Evolutionary conservation across 2,888 invertebrate genomes (phyloP), one percentile per base, ranked within the genome.

Genomic region (Caenorhabditis uteleia): DNA sequence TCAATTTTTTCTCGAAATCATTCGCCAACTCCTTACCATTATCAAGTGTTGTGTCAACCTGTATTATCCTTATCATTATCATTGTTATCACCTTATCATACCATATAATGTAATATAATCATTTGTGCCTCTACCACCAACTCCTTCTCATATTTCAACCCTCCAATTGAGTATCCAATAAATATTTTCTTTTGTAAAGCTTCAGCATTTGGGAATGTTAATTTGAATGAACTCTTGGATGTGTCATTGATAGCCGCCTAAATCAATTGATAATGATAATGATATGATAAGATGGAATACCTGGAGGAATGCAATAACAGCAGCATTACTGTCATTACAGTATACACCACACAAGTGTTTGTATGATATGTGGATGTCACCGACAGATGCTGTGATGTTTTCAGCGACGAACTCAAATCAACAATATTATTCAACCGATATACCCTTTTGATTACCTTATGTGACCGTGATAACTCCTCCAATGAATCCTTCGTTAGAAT

Each of bases 81-180:
- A n/a, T n/a, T n/a, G n/a, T n/a, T n/a, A n/a, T n/a, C n/a, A n/a
- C n/a, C n/a, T n/a, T n/a, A n/a, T n/a, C n/a, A n/a, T n/a, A n/a
- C 77, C 80, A 80, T 80, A 43, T 81, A 80, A 42, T 80, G 80
- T 4, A 80, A 67, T 47, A 80, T 70, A 21, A 80, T 48, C 39
- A 80, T 69, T 39, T 64, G 49, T 2, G 72, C 71, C 29, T 69
- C 70, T 8, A 49, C 54, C 14, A 75, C 74, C n/a, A 57, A 49
- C 12, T 64, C 56, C 4, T 60, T 42, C n/a, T 68, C 56, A 39
- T 68, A 56, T 14, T 64, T 65, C 55, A 74, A 31, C 40, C 62
- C 64, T 4, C 76, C 76, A n/a, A 76, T 20, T 0, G 76, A 76
- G 23, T 76, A 70, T 4, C 76, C 76, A n/a, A 76, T 54, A 39